Evolutionary conservation across 1,140 invertebrate species (phyloP).

Genomic region (Globodera rostochiensis): DNA sequence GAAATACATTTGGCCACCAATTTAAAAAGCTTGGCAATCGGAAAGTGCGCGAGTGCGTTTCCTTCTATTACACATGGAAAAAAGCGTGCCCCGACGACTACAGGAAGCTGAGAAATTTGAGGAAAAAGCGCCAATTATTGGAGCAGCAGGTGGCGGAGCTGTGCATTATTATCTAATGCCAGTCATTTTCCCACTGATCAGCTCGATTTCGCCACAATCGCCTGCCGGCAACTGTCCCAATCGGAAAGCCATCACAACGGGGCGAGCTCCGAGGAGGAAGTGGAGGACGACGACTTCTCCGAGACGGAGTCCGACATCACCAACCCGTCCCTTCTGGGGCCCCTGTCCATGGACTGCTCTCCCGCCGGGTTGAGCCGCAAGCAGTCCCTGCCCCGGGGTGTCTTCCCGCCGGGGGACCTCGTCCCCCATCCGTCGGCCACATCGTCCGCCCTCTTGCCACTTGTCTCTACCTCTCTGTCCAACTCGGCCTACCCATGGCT

Average conservation of each 20-base stretch:
- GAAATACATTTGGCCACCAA: too few relatives aligned
- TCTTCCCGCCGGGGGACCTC: not conserved
- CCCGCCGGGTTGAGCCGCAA: slow-evolving; percentile 11
- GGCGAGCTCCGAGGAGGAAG: slow-evolving; percentile 5
- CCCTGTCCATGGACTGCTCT: slow-evolving; percentile 35
- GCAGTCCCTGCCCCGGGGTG: not conserved
- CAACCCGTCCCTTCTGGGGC: slow-evolving; percentile 40
- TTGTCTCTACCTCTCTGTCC: not conserved
- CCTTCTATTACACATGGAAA: slow-evolving; percentile 99
- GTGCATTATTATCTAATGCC: slow-evolving; percentile 18
- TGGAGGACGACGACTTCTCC: slow-evolving; percentile 43
- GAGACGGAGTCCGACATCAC: slow-evolving; percentile 56
- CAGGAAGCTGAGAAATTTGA: slow-evolving; percentile 66
- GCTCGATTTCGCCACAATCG: slow-evolving; percentile 44
- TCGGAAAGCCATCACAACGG: slow-evolving; percentile 43
- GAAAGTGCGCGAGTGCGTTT: slow-evolving; percentile 87
- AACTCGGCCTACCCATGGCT: slow-evolving; percentile 46
- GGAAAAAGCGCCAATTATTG: slow-evolving; percentile 67
- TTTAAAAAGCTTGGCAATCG: slow-evolving; percentile 78
- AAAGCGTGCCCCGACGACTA: slow-evolving; percentile 73
- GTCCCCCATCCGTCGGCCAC: not conserved
- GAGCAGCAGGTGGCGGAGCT: slow-evolving; percentile 54
- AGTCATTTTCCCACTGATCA: slow-evolving; percentile 9
- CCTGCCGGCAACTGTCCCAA: slow-evolving; percentile 32
- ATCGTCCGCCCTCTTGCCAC: slow-evolving; percentile 20